phyloP scores from a whole-genome alignment of 1,140 invertebrate species.

The Caerostris darwini region DNA sequence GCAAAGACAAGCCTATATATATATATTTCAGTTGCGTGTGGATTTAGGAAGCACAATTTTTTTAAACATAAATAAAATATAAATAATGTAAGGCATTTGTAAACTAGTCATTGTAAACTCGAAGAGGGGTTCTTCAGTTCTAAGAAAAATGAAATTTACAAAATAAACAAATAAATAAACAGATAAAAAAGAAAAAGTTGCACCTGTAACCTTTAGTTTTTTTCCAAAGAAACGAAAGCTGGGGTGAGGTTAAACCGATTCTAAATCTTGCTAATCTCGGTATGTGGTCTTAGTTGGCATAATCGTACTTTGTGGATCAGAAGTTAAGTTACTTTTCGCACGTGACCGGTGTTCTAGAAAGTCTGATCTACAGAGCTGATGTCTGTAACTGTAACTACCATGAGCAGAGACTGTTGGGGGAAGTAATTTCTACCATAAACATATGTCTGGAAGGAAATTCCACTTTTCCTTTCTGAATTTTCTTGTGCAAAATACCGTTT shows the following conservation, averaged over 20 bases:
- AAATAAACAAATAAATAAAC: no score
- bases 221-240: neutral
- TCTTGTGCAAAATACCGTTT: neutral
- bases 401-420: neutral
- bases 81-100: neutral
- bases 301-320: constrained; percentile 36
- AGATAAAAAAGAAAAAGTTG: neutral
- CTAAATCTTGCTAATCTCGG: constrained; percentile 69
- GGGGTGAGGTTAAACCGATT: constrained; percentile 45
- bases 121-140: neutral
- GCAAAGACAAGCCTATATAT: neutral
- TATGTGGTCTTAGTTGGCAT: constrained; percentile 68
- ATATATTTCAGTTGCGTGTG: neutral
- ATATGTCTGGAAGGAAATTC: neutral
- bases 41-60: neutral
- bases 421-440: neutral
- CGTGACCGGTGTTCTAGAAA: constrained; percentile 48
- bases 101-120: neutral
- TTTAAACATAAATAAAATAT: neutral
- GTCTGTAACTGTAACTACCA: neutral
- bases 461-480: neutral
- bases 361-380: constrained; percentile 46
- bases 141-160: neutral
- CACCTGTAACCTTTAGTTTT: constrained; percentile 30
- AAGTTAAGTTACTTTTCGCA: constrained; percentile 34